Percentiles rank a stretch among this genome's conserved stretches.
phyloP scores from a whole-genome alignment of 2,888 invertebrate species.

The Phytoseiulus persimilis region DNA sequence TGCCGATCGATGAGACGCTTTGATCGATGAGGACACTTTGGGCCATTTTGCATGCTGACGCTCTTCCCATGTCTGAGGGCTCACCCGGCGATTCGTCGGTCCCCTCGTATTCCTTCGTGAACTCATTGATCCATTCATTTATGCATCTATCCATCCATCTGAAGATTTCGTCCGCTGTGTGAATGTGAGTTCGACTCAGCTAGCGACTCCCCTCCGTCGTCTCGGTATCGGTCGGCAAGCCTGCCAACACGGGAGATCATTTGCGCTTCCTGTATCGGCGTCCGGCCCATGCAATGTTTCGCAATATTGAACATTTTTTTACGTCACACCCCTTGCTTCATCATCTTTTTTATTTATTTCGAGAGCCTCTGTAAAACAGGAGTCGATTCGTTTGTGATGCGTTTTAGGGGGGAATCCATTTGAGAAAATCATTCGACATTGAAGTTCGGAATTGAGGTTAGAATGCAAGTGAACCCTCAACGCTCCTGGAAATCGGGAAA shows the following conservation, averaged over 20 bases:
- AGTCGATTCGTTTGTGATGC: no score
- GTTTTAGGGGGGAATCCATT: no score
- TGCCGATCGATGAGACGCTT: background rate
- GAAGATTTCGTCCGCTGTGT: no score
- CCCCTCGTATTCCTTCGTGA: no score
- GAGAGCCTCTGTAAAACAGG: no score
- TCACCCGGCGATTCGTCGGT: background rate
- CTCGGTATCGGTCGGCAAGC: background rate
- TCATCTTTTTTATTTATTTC: no score
- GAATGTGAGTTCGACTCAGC: no score
- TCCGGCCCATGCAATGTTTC: background rate
- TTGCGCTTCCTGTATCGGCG: background rate
- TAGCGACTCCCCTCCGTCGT: background rate
- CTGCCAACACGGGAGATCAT: background rate
- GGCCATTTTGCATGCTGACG: background rate
- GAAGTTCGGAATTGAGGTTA: no score
- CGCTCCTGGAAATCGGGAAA: no score
- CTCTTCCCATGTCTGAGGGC: background rate
- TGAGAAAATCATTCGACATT: no score
- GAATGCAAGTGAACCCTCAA: no score
- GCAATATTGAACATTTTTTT: background rate
- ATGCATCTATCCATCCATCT: background rate
- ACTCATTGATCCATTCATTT: background rate
- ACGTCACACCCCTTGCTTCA: no score
- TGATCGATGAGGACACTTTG: background rate